These are phyloP conservation scores for Pogona vitticeps DNA, from an alignment of 2,113 vertebrate species.

Conservation along the genomic window DNA sequence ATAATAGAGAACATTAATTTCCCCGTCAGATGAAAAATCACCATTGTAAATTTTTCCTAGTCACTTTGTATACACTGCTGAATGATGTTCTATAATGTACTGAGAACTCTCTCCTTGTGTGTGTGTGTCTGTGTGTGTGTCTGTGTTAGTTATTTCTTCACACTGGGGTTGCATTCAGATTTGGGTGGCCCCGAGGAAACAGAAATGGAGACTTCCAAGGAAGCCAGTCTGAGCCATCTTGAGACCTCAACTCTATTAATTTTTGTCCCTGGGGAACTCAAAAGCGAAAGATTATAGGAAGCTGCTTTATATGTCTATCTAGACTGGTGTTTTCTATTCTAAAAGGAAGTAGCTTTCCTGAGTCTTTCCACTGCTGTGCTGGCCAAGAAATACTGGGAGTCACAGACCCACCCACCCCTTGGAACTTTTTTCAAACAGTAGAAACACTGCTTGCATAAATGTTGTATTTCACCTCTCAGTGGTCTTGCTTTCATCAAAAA, in stretches of 20 bases:
- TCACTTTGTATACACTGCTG: slow-evolving; percentile 42
- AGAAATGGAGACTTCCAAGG: neutral
- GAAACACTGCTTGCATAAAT: too few relatives aligned
- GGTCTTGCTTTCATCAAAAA: too few relatives aligned
- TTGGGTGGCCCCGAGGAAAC: neutral
- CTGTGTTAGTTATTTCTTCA: neutral
- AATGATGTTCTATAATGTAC: neutral
- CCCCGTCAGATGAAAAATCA: slow-evolving; percentile 70
- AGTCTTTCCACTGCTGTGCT: too few relatives aligned
- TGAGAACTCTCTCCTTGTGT: neutral
- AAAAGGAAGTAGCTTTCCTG: too few relatives aligned
- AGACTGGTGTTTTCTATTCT: too few relatives aligned
- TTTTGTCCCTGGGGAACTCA: neutral
- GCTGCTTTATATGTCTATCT: neutral
- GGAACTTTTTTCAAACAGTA: too few relatives aligned
- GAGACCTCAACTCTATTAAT: neutral
- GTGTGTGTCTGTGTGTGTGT: neutral
- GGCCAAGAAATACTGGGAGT: too few relatives aligned
- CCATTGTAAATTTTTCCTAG: slow-evolving; percentile 64
- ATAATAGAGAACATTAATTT: slow-evolving; percentile 82
- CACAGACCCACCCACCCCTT: too few relatives aligned
- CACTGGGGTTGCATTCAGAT: neutral
- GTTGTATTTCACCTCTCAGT: too few relatives aligned
- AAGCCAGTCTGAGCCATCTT: neutral
- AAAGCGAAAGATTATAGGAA: neutral